phyloP scores from a whole-genome alignment of 2,113 vertebrate species.

The Passer montanus region DNA sequence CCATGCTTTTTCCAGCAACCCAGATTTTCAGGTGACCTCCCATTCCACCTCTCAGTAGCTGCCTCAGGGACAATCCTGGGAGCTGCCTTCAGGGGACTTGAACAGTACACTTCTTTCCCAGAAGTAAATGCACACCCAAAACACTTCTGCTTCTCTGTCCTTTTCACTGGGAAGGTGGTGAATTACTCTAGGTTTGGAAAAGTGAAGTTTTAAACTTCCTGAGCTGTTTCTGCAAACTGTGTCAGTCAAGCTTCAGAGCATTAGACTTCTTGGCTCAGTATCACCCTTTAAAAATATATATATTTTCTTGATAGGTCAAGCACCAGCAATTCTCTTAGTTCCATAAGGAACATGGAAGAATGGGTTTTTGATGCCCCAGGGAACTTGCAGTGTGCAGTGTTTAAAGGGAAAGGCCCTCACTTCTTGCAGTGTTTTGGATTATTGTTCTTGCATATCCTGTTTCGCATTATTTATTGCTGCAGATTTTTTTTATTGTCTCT shows the following conservation, averaged over 20 bases:
- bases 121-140: neutral
- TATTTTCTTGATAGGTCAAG: neutral
- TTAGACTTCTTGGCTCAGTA: neutral
- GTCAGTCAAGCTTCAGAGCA: neutral
- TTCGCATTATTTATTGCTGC: conserved; percentile 12
- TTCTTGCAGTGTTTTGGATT: neutral
- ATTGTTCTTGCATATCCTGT: conserved; percentile 18
- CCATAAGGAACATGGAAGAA: neutral
- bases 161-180: neutral
- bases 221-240: neutral
- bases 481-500: neutral
- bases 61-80: neutral
- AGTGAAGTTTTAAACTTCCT: neutral
- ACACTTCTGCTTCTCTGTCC: neutral
- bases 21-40: neutral
- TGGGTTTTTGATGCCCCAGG: neutral
- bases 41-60: neutral
- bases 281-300: neutral
- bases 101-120: neutral
- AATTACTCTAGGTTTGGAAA: neutral
- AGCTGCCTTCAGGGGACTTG: neutral
- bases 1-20: neutral
- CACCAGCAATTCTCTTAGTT: neutral
- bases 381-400: neutral
- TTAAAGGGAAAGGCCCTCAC: neutral